Percentiles rank a stretch among this genome's conserved stretches.
These are phyloP conservation scores for Pygoscelis antarcticus DNA, from an alignment of 2,113 vertebrate genomes.

Conservation along the genomic window DNA sequence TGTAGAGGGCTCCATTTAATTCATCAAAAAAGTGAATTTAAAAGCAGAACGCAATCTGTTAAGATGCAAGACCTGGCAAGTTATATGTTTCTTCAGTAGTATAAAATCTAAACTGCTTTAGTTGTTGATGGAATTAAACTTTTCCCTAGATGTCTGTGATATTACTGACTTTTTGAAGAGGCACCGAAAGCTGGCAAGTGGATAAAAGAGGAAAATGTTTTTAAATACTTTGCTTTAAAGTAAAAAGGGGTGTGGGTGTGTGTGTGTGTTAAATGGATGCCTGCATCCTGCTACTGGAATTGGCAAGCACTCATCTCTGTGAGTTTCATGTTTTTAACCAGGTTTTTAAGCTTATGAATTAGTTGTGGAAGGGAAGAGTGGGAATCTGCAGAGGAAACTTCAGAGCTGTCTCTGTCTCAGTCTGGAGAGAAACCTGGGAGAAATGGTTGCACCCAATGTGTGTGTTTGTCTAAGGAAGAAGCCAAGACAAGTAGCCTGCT, in stretches of 20 bases:
- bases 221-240: slow-evolving; percentile 2
- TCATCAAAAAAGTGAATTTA: not conserved
- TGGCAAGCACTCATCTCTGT: not conserved
- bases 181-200: not conserved
- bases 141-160: not conserved
- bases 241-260: not conserved
- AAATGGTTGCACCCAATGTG: not conserved
- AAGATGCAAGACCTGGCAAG: slow-evolving; percentile 19
- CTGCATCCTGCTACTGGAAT: not conserved
- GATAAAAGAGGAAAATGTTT: slow-evolving; percentile 2
- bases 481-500: not conserved
- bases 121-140: slow-evolving; percentile 11
- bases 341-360: not conserved
- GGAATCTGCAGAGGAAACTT: not conserved
- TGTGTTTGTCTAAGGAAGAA: not conserved
- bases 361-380: not conserved
- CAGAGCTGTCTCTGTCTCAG: not conserved
- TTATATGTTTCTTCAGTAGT: not conserved
- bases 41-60: slow-evolving; percentile 2
- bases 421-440: not conserved
- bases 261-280: not conserved
- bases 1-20: not conserved
- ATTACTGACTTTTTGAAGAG: not conserved
- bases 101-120: not conserved
- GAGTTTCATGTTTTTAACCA: not conserved